These are phyloP conservation scores for Molossus molossus DNA, from an alignment of 2,797 vertebrate species.

Conservation along the genomic window DNA sequence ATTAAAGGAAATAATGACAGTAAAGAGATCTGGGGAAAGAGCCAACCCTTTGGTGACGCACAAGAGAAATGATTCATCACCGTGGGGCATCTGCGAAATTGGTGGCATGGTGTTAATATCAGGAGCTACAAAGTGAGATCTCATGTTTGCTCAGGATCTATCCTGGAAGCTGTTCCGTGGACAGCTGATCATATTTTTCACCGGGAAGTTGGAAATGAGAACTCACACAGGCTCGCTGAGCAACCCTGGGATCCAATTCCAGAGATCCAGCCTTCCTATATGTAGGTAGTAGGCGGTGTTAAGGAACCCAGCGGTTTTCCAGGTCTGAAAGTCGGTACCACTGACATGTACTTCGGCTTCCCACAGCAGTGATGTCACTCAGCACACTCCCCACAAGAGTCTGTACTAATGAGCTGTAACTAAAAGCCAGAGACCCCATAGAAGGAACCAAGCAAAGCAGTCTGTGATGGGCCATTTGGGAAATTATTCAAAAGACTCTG, in stretches of 20 bases:
- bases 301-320: background rate
- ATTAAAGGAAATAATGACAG: background rate
- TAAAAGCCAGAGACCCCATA: background rate
- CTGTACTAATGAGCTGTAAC: slow-evolving; percentile 10
- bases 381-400: background rate
- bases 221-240: background rate
- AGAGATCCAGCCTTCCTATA: background rate
- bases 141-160: background rate
- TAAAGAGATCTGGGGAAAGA: background rate
- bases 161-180: background rate
- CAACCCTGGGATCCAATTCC: background rate
- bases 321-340: background rate
- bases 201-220: background rate
- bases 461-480: background rate
- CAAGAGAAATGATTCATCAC: background rate
- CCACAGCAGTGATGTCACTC: background rate
- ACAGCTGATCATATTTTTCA: background rate
- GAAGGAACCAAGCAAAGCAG: background rate
- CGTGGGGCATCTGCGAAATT: background rate
- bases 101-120: background rate
- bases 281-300: background rate
- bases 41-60: background rate
- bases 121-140: background rate
- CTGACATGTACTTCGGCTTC: background rate
- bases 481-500: background rate